Evolutionary conservation across 2,113 vertebrate species (phyloP).

Genomic region (Alethe castanea): DNA sequence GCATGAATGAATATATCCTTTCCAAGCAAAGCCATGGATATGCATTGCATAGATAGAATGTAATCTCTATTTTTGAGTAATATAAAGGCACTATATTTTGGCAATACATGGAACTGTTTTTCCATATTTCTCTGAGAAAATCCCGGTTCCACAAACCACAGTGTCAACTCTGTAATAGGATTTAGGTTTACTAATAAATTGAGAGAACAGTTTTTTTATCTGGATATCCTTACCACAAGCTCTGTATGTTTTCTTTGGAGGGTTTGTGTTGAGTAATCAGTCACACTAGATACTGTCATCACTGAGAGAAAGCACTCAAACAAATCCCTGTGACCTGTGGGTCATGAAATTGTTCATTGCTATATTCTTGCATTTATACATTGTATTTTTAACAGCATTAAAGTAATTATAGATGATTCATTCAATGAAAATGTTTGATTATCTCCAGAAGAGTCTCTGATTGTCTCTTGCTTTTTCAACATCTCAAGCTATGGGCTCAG

Average conservation of each 20-base stretch:
- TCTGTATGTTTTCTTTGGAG: not conserved
- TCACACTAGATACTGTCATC: not conserved
- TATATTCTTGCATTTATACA: not conserved
- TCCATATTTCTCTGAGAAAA: not conserved
- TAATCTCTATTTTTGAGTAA: not conserved
- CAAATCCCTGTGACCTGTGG: not conserved
- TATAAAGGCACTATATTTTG: not conserved
- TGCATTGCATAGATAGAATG: not conserved
- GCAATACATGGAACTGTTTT: not conserved
- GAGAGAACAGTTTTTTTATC: not conserved
- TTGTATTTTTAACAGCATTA: not conserved
- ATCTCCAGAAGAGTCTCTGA: not conserved
- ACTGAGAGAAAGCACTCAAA: not conserved
- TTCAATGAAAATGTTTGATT: not conserved
- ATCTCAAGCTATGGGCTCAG: not conserved
- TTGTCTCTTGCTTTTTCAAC: not conserved
- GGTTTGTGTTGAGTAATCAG: not conserved
- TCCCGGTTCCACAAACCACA: accelerated
- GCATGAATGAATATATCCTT: not conserved
- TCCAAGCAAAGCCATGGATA: not conserved
- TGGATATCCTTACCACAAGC: not conserved
- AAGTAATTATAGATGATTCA: not conserved
- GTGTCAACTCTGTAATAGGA: not conserved
- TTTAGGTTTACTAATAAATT: not conserved
- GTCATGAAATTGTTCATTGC: not conserved